These are phyloP conservation scores for Dermatemys mawii DNA, from an alignment of 2,113 vertebrate species.

Conservation along the genomic window DNA sequence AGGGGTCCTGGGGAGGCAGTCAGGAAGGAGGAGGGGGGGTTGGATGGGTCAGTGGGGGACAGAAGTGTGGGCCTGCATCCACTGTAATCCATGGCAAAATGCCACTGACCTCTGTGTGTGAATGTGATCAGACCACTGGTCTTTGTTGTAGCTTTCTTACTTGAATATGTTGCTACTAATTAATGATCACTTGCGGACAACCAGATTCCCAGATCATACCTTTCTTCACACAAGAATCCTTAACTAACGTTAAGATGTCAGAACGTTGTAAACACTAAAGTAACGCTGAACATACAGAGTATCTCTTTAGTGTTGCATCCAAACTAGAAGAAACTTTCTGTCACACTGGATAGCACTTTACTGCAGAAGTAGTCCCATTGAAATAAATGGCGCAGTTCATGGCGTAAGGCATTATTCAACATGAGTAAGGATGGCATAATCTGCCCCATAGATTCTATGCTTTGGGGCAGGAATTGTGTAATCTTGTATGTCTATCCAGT, in stretches of 20 bases:
- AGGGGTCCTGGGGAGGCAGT: too few relatives aligned
- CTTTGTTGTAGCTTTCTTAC: not conserved
- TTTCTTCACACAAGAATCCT: not conserved
- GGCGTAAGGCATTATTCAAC: not conserved
- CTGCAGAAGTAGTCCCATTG: not conserved
- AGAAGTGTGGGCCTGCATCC: not conserved
- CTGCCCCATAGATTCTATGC: not conserved
- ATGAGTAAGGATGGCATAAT: not conserved
- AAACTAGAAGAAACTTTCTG: not conserved
- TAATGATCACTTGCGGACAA: not conserved
- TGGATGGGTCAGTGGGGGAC: too few relatives aligned
- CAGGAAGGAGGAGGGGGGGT: too few relatives aligned
- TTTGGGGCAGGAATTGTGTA: not conserved
- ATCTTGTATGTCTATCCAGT: not conserved
- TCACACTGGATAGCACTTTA: not conserved
- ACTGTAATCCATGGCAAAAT: not conserved
- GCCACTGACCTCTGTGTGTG: not conserved
- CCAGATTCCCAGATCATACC: not conserved
- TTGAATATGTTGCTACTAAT: not conserved
- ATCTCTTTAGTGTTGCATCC: not conserved
- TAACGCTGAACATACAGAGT: not conserved
- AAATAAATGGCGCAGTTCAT: not conserved
- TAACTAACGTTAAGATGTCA: not conserved
- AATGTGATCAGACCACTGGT: not conserved
- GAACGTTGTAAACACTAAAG: not conserved